A percentile compares a stretch with the other conserved stretches of the same genome.
Conservation (phyloP, 30 jellyfish, hydroid and myxozoan species). For the Aurelia sp. region DNA sequence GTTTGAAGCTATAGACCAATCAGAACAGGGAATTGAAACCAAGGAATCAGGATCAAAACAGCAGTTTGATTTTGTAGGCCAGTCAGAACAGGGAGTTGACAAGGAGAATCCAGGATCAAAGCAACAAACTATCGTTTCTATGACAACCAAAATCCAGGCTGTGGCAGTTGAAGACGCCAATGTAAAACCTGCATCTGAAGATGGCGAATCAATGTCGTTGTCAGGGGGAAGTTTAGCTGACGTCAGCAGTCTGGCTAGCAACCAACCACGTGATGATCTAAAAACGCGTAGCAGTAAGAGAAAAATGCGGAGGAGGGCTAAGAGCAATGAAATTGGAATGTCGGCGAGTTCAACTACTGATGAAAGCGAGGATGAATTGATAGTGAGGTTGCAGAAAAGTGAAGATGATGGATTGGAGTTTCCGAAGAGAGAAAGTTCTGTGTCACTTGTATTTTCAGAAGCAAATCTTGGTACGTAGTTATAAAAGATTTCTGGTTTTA, state of each 20-base stretch:
- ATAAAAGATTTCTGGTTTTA: neutral
- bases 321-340: neutral
- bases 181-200: too few species aligned
- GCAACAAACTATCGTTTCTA: too few species aligned
- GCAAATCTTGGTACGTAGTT: neutral
- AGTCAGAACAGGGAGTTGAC: too few species aligned
- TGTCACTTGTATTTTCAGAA: conserved; percentile 9
- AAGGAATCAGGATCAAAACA: too few species aligned
- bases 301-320: conserved; percentile 32
- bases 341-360: conserved; percentile 13
- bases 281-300: conserved; percentile 41
- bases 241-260: conserved; percentile 65
- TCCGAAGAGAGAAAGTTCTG: conserved; percentile 22
- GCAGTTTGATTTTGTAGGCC: too few species aligned
- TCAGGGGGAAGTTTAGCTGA: conserved; percentile 68
- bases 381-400: neutral
- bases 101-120: too few species aligned
- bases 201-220: neutral
- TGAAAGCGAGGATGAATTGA: conserved; percentile 26
- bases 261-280: conserved; percentile 29
- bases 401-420: neutral
- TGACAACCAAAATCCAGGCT: too few species aligned
- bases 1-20: too few species aligned
- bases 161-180: too few species aligned
- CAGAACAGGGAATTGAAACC: too few species aligned